Base-by-base conservation (phyloP, 2,888 invertebrate species). In the Cancer borealis region DNA sequence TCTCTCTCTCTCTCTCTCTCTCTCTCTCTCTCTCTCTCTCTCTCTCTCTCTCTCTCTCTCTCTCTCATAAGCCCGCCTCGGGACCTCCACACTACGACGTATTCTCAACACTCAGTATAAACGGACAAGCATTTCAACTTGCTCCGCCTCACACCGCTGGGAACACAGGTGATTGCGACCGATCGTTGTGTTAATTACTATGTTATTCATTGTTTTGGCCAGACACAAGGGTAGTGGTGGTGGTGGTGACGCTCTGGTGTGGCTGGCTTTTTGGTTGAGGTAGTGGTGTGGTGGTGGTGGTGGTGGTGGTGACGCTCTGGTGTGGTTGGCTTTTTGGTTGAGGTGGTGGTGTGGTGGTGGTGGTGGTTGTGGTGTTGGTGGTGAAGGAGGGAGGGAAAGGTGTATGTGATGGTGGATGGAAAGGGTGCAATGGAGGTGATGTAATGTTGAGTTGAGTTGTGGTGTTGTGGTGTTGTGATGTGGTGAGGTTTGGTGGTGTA, bases 1-100 rank as follows among this genome's bases (percentile, higher is more conserved):
- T n/a, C n/a, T 66, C n/a, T n/a, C n/a, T 30, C 30, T 60, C 60
- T 60, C 60, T 60, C 60, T 91, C 91, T 60, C 30, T 91, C 30
- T 60, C 54, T 91, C 54, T 91, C 30, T 54, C 90, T 49, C 49
- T 54, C 79, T 79, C 79, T 54, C 54, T 54, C 54, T 54, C 54
- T 54, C 54, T 54, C 54, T 54, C 54, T 54, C 73, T n/a, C 73
- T 73, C 73, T 73, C 73, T 73, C 73, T 73, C 73, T 73, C 73
- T 73, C 73, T 73, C 79, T 30, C 79, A 8, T 30, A 30, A 26
- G 30, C 79, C n/a, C 66, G n/a, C 66, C 66, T 4, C n/a, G 21
- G 21, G n/a, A 66, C n/a, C 21, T 66, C 17, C 54, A 54, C 54
- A 54, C 54, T 39, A 54, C 14, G 54, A 54, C 54, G 17, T 12